Conservation (phyloP, 2,797 vertebrate species). For the Rhinatrema bivittatum region DNA sequence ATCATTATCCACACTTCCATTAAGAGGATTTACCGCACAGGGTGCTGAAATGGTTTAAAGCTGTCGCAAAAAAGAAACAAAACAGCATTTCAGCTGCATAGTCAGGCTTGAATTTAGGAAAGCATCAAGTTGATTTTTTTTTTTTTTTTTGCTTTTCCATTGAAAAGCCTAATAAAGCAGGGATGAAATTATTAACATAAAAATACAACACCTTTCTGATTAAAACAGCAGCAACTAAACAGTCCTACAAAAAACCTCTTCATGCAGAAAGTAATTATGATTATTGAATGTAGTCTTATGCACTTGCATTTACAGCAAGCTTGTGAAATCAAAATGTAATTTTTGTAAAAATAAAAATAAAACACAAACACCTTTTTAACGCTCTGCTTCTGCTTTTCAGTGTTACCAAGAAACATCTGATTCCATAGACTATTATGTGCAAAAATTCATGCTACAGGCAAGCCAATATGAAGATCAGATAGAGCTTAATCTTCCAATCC, state of each 20-base stretch:
- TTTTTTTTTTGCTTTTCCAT: slow-evolving; percentile 59
- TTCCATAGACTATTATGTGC: too few species aligned
- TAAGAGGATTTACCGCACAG: slow-evolving; percentile 41
- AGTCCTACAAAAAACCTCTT: slow-evolving; percentile 41
- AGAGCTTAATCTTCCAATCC: too few species aligned
- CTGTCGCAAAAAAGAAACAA: slow-evolving; percentile 32
- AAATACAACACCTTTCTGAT: slow-evolving; percentile 61
- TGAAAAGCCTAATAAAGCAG: slow-evolving; percentile 51
- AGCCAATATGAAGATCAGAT: too few species aligned
- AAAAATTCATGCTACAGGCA: too few species aligned
- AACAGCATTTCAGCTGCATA: slow-evolving; percentile 52
- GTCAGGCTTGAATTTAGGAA: slow-evolving; percentile 40
- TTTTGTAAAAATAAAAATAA: slow-evolving; percentile 12
- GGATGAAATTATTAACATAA: slow-evolving; percentile 63
- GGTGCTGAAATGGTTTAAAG: slow-evolving; percentile 37
- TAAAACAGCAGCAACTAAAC: slow-evolving; percentile 47
- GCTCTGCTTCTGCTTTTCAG: too few species aligned
- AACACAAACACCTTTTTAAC: too few species aligned
- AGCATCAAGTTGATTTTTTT: too few species aligned
- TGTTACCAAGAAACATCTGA: too few species aligned
- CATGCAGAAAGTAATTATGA: slow-evolving; percentile 42
- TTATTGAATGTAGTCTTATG: slow-evolving; percentile 27
- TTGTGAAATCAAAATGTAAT: slow-evolving; percentile 39
- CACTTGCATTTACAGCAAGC: slow-evolving; percentile 31
- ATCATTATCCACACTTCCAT: slow-evolving; percentile 39